Conservation (phyloP, 2,113 vertebrate genomes). For the Clarias macrocephalus region DNA sequence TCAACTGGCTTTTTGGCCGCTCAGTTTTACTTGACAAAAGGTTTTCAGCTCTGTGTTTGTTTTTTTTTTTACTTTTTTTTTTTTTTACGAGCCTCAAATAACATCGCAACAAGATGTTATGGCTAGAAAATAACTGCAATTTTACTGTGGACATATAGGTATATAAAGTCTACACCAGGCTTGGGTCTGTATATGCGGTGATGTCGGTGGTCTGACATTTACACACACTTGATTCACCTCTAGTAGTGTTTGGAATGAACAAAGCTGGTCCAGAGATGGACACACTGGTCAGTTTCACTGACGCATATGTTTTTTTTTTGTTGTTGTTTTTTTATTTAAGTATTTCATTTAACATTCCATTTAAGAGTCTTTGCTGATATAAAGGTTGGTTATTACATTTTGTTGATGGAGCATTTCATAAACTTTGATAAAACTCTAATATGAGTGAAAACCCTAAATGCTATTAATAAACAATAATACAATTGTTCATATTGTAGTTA, state of each 20-base stretch:
- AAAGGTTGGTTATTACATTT: not conserved
- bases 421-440: not conserved
- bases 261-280: not conserved
- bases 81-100: not conserved
- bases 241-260: not conserved
- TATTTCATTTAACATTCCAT: conserved; percentile 1
- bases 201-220: not conserved
- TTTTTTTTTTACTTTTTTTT: too few relatives aligned
- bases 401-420: conserved; percentile 19
- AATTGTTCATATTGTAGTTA: not conserved
- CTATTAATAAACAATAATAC: not conserved
- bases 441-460: not conserved
- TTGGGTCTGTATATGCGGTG: not conserved
- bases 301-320: not conserved
- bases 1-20: not conserved
- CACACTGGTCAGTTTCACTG: not conserved
- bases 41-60: not conserved
- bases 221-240: not conserved
- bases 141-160: not conserved
- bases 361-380: not conserved
- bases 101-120: not conserved
- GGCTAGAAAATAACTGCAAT: not conserved
- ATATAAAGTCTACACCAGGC: not conserved
- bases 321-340: not conserved
- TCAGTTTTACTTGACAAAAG: not conserved